Conservation (phyloP, 2,797 vertebrate genomes). For the Sebastes iracundus region DNA sequence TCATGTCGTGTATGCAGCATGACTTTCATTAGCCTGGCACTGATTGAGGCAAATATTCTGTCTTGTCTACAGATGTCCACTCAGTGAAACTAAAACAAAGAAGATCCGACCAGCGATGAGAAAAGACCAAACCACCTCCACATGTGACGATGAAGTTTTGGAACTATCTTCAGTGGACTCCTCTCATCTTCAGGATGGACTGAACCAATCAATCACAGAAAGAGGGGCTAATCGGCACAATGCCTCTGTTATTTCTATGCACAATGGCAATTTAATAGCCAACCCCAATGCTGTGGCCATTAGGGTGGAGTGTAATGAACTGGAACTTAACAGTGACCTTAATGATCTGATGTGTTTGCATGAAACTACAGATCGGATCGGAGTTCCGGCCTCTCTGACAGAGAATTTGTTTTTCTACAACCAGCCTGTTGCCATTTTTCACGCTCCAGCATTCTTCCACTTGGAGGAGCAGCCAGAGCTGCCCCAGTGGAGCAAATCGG, state of each 20-base stretch:
- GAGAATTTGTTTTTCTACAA: slow-evolving; percentile 86
- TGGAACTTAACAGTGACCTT: slow-evolving; percentile 46
- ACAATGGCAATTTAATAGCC: slow-evolving; percentile 76
- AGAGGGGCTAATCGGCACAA: slow-evolving; percentile 62
- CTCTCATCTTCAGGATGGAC: slow-evolving; percentile 69
- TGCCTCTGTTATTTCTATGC: slow-evolving; percentile 59
- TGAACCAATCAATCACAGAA: slow-evolving; percentile 33
- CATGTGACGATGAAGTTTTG: slow-evolving; percentile 81
- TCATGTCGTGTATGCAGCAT: background rate
- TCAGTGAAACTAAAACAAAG: slow-evolving; percentile 65
- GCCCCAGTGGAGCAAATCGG: slow-evolving; percentile 78
- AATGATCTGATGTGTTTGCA: slow-evolving; percentile 46
- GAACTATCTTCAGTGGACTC: slow-evolving; percentile 68
- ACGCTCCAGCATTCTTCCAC: slow-evolving; percentile 84
- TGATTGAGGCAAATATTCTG: background rate
- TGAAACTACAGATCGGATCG: slow-evolving; percentile 68
- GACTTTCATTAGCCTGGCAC: background rate
- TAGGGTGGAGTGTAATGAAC: slow-evolving; percentile 10
- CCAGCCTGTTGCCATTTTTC: slow-evolving; percentile 88
- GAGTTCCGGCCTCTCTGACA: slow-evolving; percentile 70
- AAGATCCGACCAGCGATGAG: slow-evolving; percentile 71
- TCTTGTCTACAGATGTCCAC: slow-evolving; percentile 74
- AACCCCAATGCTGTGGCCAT: slow-evolving; percentile 77
- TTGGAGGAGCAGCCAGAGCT: slow-evolving; percentile 79
- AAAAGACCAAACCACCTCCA: slow-evolving; percentile 90